Conservation (phyloP, 2,888 invertebrate genomes). For the Tridacna gigas region DNA sequence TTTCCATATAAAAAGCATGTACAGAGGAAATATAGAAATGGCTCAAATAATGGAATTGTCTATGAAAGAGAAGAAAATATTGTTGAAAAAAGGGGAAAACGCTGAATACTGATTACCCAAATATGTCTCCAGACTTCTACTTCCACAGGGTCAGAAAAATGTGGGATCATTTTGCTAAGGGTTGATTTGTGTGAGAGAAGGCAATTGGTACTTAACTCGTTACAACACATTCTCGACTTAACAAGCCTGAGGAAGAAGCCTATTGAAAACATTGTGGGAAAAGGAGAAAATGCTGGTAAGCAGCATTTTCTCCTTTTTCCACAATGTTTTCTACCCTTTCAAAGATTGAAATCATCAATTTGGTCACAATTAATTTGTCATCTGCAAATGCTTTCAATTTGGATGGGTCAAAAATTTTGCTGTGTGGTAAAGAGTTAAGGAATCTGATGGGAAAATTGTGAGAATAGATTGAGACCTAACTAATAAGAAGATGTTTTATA, state of each 20-base stretch:
- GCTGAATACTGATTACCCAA: too few relatives aligned
- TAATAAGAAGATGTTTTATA: background rate
- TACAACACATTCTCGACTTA: background rate
- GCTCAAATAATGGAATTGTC: too few relatives aligned
- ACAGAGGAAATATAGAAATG: too few relatives aligned
- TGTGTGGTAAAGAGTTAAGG: background rate
- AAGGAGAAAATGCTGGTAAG: too few relatives aligned
- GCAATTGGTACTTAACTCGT: background rate
- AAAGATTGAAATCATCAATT: background rate
- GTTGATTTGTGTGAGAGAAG: too few relatives aligned
- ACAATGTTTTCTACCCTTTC: background rate
- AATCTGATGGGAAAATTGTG: too few relatives aligned
- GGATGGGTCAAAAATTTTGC: background rate
- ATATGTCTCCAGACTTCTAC: too few relatives aligned
- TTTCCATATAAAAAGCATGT: too few relatives aligned
- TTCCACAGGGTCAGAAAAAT: too few relatives aligned
- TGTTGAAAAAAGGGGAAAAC: too few relatives aligned
- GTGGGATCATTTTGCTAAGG: too few relatives aligned
- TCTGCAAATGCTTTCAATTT: background rate
- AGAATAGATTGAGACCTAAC: background rate
- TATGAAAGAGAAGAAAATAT: too few relatives aligned
- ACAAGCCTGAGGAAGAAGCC: background rate
- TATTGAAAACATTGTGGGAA: slow-evolving; percentile 1
- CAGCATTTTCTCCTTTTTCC: background rate
- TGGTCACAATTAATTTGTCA: background rate